Evolutionary conservation across 2,797 vertebrate genomes (phyloP).

Genomic region (Chromobotia macracanthus): DNA sequence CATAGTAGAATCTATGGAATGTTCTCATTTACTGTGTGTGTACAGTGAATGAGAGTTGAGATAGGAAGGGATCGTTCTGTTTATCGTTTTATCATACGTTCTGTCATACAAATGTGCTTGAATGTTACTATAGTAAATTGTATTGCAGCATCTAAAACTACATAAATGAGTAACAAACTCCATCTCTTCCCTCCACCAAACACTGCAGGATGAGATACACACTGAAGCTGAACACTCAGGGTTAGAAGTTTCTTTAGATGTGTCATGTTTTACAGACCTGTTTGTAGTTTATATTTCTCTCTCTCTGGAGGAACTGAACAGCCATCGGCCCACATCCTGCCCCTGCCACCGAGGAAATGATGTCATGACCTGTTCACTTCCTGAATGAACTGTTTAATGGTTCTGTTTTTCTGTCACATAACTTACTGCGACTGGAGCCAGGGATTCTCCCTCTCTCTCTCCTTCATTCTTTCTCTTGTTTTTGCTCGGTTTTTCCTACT

Average conservation of each 20-base stretch:
- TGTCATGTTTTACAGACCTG: slow-evolving; percentile 4
- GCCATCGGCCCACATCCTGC: slow-evolving; percentile 70
- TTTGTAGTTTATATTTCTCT: neutral
- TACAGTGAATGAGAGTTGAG: too few relatives aligned
- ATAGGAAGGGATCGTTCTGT: too few relatives aligned
- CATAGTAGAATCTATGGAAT: too few relatives aligned
- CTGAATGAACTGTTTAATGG: slow-evolving; percentile 79
- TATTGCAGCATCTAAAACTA: too few relatives aligned
- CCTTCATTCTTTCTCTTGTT: neutral
- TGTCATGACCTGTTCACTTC: slow-evolving; percentile 79
- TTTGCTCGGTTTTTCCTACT: neutral
- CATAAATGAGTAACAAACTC: too few relatives aligned
- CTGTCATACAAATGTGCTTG: too few relatives aligned
- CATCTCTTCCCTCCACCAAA: neutral
- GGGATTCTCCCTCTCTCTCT: slow-evolving; percentile 5
- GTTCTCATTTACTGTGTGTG: too few relatives aligned
- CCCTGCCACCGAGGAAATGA: slow-evolving; percentile 75
- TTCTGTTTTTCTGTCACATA: slow-evolving; percentile 55
- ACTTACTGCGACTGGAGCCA: slow-evolving; percentile 23
- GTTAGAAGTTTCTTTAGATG: neutral
- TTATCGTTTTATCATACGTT: too few relatives aligned
- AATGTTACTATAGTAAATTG: too few relatives aligned
- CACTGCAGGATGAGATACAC: neutral
- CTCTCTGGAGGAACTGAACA: slow-evolving; percentile 65
- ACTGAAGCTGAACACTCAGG: neutral